Conservation (phyloP, 2,113 vertebrate genomes). For the Anser brachyrhynchus region DNA sequence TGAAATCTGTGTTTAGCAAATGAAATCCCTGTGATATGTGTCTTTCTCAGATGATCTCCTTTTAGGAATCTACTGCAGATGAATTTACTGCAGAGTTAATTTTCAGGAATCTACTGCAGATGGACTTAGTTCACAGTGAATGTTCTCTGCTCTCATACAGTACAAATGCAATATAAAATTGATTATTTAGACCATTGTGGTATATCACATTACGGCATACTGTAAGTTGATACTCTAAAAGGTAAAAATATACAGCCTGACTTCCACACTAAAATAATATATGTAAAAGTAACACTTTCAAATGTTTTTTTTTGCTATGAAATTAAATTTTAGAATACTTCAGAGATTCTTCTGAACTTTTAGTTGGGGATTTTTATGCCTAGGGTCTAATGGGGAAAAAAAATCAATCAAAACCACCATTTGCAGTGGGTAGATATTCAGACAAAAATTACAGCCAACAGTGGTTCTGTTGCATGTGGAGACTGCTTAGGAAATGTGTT, state of each 20-base stretch:
- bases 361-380: neutral
- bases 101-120: neutral
- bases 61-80: neutral
- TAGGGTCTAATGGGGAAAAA: neutral
- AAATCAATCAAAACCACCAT: accelerated
- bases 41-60: neutral
- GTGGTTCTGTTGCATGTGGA: neutral
- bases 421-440: neutral
- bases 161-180: neutral
- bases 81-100: neutral
- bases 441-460: neutral
- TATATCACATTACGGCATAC: too few relatives aligned
- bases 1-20: neutral
- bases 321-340: neutral
- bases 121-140: neutral
- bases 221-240: neutral
- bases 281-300: neutral
- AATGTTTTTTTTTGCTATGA: neutral
- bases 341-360: neutral
- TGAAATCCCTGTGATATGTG: neutral
- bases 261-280: neutral
- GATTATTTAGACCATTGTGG: neutral
- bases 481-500: neutral
- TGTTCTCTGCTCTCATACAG: neutral
- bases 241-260: neutral